Base-by-base conservation (phyloP, 2,797 vertebrate genomes). In the Vipera latastei region DNA sequence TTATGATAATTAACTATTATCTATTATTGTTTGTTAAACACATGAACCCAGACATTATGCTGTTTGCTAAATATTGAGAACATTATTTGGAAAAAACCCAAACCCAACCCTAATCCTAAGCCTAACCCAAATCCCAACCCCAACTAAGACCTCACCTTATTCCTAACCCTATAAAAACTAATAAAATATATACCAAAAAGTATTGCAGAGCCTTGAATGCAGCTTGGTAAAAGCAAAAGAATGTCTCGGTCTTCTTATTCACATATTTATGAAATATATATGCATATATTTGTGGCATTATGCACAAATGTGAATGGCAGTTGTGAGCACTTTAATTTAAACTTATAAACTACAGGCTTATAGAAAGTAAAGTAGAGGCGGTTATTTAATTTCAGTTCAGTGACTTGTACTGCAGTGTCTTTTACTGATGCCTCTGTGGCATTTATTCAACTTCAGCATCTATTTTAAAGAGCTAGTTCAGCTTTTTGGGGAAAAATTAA, bases 391-490 rank as follows among this genome's bases (percentile, higher is more conserved):
- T 89, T 92, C 25, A 32, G 69, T 89, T 55, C 88, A 89, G 22
- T 63, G 73, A 32, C 14, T 63, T 53, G 48, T 16, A 85, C 44
- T 89, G 56, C 88, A 85, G 5, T 18, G n/a, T 18, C 38, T 93
- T 78, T 88, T 78, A 59, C 92, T 88, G 65, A 25, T 65, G 83
- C 89, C 86, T 57, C 6, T 44, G 69, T 57, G 25, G 28, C 26
- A 20, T 87, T 90, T 69, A 57, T 87, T 90, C 60, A 90, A 90
- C 55, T 90, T 78, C 63, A 90, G 28, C n/a, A 18, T 53, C 18
- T 90, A 88, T 69, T 93, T 89, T 88, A 60, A 91, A 93, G 88
- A 90, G 28, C 85, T 61, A 25, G 22, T 91, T 90, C 28, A 78
- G 63, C 25, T 93, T 91, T 87, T 78, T 56, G 20, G 55, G 28